Conservation (phyloP, 2,888 invertebrate genomes). For the Andrena haemorrhoa region DNA sequence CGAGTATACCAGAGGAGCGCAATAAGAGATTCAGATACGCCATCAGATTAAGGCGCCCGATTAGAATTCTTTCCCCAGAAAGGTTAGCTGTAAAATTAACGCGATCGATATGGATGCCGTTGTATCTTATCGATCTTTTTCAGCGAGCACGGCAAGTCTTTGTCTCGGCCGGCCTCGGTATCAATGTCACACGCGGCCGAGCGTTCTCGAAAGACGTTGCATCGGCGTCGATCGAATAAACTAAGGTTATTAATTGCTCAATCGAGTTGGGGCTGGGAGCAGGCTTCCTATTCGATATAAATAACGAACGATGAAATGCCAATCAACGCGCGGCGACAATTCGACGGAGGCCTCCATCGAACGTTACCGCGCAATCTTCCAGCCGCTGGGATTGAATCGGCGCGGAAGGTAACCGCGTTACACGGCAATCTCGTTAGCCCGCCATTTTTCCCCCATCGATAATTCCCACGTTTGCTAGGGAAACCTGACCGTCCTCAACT, state of each 20-base stretch:
- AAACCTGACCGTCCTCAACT: slow-evolving; percentile 23
- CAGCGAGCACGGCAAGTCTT: neutral
- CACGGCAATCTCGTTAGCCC: slow-evolving; percentile 39
- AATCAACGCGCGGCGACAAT: slow-evolving; percentile 3
- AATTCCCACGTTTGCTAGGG: slow-evolving; percentile 47
- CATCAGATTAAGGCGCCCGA: slow-evolving; percentile 25
- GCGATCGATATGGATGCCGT: slow-evolving; percentile 42
- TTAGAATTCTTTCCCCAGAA: slow-evolving; percentile 13
- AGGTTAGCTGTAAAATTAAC: slow-evolving; percentile 32
- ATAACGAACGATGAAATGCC: slow-evolving; percentile 30
- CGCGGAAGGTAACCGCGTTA: slow-evolving; percentile 27
- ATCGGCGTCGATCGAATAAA: slow-evolving; percentile 20
- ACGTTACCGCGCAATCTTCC: slow-evolving; percentile 19
- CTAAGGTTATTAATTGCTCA: slow-evolving; percentile 34
- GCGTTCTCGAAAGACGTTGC: slow-evolving; percentile 27
- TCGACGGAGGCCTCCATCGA: neutral
- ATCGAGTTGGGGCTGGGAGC: slow-evolving; percentile 29
- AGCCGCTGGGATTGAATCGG: slow-evolving; percentile 9
- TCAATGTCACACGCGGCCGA: slow-evolving; percentile 41
- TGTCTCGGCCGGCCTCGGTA: slow-evolving; percentile 19
- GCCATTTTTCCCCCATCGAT: slow-evolving; percentile 34
- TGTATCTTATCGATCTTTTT: slow-evolving; percentile 48
- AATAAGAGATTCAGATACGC: slow-evolving; percentile 29
- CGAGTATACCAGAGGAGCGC: slow-evolving; percentile 4
- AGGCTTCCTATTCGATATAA: slow-evolving; percentile 40